phyloP scores from a whole-genome alignment of 2,113 vertebrate species.

The Tiliqua scincoides region DNA sequence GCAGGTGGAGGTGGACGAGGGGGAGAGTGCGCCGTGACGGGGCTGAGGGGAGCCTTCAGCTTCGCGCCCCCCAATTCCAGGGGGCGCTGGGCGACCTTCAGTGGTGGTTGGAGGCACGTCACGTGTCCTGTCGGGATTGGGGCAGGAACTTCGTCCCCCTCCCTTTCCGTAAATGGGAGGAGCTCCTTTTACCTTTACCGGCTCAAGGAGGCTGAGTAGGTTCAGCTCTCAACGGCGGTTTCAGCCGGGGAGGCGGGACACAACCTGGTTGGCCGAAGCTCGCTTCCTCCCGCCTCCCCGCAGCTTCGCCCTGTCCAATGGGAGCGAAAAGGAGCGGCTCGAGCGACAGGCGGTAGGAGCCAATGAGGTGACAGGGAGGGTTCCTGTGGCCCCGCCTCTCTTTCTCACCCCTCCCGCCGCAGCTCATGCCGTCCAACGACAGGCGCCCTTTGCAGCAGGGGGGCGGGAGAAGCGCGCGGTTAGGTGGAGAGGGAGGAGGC shows the following conservation, averaged over 20 bases:
- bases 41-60: neutral
- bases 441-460: neutral
- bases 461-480: neutral
- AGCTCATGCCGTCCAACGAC: neutral
- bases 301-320: neutral
- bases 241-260: neutral
- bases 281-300: neutral
- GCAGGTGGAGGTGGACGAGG: too few relatives aligned
- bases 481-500: accelerated
- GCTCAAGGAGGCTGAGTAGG: neutral
- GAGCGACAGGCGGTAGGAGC: neutral
- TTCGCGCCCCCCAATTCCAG: too few relatives aligned
- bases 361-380: neutral
- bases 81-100: neutral
- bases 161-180: neutral
- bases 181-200: neutral
- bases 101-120: neutral
- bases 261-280: neutral
- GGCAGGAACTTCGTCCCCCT: neutral
- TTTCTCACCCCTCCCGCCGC: neutral
- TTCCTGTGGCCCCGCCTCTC: neutral
- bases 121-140: neutral
- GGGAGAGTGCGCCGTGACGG: neutral
- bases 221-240: neutral
- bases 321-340: neutral